These are phyloP conservation scores for Syrista parreyssii DNA, from an alignment of 2,888 invertebrate genomes.

Conservation along the genomic window DNA sequence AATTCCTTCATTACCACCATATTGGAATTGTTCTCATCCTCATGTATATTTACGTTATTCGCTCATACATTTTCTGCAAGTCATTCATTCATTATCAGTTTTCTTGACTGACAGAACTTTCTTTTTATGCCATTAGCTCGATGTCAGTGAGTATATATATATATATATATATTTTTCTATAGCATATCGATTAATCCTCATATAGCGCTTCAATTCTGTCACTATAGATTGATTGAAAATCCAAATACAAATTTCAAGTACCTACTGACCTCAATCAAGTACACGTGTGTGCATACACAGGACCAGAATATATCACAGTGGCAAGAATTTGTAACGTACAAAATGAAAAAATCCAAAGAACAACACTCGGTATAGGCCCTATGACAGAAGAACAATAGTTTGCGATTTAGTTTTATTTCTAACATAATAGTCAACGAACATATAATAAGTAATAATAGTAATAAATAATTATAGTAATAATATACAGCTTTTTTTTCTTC, in stretches of 20 bases:
- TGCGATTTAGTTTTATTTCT: slow-evolving; percentile 47
- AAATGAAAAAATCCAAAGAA: background rate
- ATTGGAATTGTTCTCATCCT: background rate
- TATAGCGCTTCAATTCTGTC: background rate
- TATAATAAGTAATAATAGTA: slow-evolving; percentile 50
- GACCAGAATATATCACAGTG: background rate
- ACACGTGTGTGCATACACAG: background rate
- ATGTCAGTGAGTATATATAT: background rate
- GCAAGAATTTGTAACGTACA: too few relatives aligned
- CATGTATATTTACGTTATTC: background rate
- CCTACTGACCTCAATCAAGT: background rate
- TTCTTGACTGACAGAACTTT: background rate
- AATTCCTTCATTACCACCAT: background rate
- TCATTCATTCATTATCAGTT: background rate
- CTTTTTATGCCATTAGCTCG: slow-evolving; percentile 1
- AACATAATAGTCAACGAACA: slow-evolving; percentile 60
- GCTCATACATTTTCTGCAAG: background rate
- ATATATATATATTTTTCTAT: background rate
- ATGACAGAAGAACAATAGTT: background rate
- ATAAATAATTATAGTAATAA: slow-evolving; percentile 46
- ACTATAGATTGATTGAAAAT: background rate
- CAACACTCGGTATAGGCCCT: background rate
- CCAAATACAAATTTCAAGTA: background rate
- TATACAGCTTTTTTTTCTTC: slow-evolving; percentile 40
- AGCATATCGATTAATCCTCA: background rate